phyloP scores from a whole-genome alignment of 1,140 invertebrate genomes.

The Danaus plexippus region DNA sequence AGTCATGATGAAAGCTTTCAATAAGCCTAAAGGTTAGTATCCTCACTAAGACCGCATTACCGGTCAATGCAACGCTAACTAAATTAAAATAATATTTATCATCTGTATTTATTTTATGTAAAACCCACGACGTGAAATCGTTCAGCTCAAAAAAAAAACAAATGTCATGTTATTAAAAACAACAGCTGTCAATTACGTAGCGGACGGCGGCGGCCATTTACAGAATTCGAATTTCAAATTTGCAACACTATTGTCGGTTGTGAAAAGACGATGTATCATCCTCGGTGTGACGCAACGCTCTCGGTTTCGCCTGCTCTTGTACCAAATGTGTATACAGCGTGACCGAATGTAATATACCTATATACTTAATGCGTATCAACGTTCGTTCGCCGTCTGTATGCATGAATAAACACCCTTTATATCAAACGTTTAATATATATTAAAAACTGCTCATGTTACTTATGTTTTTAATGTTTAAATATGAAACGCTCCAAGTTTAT shows the following conservation, averaged over 20 bases:
- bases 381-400: slow-evolving; percentile 13
- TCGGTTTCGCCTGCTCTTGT: slow-evolving; percentile 68
- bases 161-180: slow-evolving; percentile 15
- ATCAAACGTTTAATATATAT: slow-evolving; percentile 3
- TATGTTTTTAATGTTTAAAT: too few species aligned
- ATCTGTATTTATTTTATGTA: too few species aligned
- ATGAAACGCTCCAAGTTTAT: too few species aligned
- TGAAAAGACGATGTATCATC: slow-evolving; percentile 53
- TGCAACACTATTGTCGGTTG: slow-evolving; percentile 46
- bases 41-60: too few species aligned
- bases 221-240: slow-evolving; percentile 31
- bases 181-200: slow-evolving; percentile 15
- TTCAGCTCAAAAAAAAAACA: not conserved
- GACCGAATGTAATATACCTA: slow-evolving; percentile 62
- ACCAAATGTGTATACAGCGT: slow-evolving; percentile 58
- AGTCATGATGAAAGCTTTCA: slow-evolving; percentile 73
- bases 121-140: too few species aligned
- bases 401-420: slow-evolving; percentile 20
- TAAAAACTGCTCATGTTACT: not conserved
- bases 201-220: slow-evolving; percentile 20
- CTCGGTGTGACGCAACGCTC: slow-evolving; percentile 55
- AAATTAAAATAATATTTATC: too few species aligned
- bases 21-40: slow-evolving; percentile 70
- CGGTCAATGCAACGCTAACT: too few species aligned
- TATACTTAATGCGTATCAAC: slow-evolving; percentile 38